Conservation (phyloP, 2,888 invertebrate genomes). For the Silvanus unidentatus region DNA sequence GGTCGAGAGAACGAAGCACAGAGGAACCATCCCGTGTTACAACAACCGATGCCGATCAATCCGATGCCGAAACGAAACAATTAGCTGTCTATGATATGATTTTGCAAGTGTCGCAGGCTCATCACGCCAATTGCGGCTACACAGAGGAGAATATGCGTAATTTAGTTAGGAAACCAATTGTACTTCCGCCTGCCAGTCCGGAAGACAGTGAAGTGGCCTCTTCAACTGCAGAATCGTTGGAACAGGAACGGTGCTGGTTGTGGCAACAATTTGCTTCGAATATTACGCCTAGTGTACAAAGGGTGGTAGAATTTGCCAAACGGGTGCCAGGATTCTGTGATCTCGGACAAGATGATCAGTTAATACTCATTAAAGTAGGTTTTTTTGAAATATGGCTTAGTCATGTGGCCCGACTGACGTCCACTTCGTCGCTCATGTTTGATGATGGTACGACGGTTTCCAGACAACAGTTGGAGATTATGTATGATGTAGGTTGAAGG, state of each 20-base stretch:
- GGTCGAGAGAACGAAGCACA: slow-evolving; percentile 73
- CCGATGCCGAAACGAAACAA: slow-evolving; percentile 48
- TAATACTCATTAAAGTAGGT: slow-evolving; percentile 91
- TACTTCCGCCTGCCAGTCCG: slow-evolving; percentile 45
- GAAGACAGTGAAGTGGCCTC: slow-evolving; percentile 51
- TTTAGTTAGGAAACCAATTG: slow-evolving; percentile 63
- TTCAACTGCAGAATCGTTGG: slow-evolving; percentile 34
- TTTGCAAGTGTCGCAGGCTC: slow-evolving; percentile 74
- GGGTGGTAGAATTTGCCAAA: slow-evolving; percentile 95
- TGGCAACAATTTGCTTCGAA: slow-evolving; percentile 85
- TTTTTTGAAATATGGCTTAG: slow-evolving; percentile 96
- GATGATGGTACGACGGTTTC: slow-evolving; percentile 84
- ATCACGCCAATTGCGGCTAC: slow-evolving; percentile 81
- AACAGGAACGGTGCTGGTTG: slow-evolving; percentile 56
- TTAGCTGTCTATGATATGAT: slow-evolving; percentile 74
- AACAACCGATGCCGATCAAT: slow-evolving; percentile 44
- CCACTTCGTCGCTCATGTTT: slow-evolving; percentile 72
- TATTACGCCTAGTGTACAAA: slow-evolving; percentile 85
- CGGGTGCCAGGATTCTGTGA: slow-evolving; percentile 87
- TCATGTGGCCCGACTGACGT: slow-evolving; percentile 75
- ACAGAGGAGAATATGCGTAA: slow-evolving; percentile 76
- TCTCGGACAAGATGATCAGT: slow-evolving; percentile 91
- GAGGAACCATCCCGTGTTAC: slow-evolving; percentile 50
- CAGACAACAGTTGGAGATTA: slow-evolving; percentile 74
- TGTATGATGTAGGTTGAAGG: slow-evolving; percentile 72